Evolutionary conservation across 2,888 invertebrate genomes (phyloP), one percentile per base, ranked within the genome.

Genomic region (Apamea sordens): DNA sequence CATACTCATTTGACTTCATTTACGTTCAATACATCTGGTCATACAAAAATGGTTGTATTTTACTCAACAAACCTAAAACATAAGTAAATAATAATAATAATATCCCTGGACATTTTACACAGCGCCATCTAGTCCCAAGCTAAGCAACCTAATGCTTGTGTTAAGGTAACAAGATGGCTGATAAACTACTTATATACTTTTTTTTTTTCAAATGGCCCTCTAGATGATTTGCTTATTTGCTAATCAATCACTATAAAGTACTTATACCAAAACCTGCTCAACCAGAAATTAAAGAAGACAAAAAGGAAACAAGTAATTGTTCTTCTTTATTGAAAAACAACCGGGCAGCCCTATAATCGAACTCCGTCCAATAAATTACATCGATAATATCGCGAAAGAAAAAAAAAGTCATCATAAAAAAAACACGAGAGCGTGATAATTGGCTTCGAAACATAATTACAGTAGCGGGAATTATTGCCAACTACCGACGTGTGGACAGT

Each of bases 281-380:
- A 24, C 11, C n/a, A 59, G 4, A 59, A 59, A 56, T 59, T 13
- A n/a, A 59, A 5, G 13, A n/a, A 13, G 1, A 24, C n/a, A n/a
- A n/a, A n/a, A 59, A 41, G 41, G 41, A 41, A 41, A 41, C 41
- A 7, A 41, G 6, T 7, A 41, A 7, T 41, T 41, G 41, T 41
- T 41, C 21, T 2, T 56, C 18, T 11, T 10, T 13, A 73, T 21
- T 2, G 5, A 28, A 28, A 63, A n/a, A 32, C 11, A 3, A n/a
- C 32, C 44, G 18, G 77, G 1, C 83, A 89, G 21, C 89, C 89
- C 88, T 89, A 79, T 7, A 68, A 76, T 76, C 77, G 76, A 87
- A 86, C 79, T 63, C 56, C 74, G 73, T 67, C 76, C 90, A 87
- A 89, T 89, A 89, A 89, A 89, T 89, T 87, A 89, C 80, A 67